phyloP scores from a whole-genome alignment of 2,888 invertebrate genomes.

The Stenodera caucasica region DNA sequence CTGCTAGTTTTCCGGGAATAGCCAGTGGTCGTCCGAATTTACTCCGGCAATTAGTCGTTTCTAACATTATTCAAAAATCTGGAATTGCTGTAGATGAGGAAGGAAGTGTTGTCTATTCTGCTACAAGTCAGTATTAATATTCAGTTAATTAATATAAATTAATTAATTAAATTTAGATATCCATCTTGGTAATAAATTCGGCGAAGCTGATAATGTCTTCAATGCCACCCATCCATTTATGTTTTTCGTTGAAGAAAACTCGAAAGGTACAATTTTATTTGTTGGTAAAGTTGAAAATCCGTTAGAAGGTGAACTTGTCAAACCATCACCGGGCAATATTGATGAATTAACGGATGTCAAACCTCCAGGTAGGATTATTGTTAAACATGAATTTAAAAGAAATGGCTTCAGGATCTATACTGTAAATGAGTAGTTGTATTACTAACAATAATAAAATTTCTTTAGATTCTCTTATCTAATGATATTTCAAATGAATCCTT shows the following conservation, averaged over 20 bases:
- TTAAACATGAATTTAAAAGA: not conserved
- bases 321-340: constrained; percentile 29
- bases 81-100: constrained; percentile 78
- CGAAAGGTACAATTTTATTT: constrained; percentile 72
- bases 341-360: not conserved
- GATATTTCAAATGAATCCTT: no score
- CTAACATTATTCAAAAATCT: constrained; percentile 72
- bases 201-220: constrained; percentile 63
- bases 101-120: constrained; percentile 71
- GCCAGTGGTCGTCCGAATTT: constrained; percentile 57
- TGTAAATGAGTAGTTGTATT: constrained; percentile 2
- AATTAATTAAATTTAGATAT: constrained; percentile 57
- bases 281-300: constrained; percentile 75
- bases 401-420: not conserved
- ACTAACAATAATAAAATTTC: constrained; percentile 5
- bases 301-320: constrained; percentile 42
- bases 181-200: constrained; percentile 73
- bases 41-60: constrained; percentile 59
- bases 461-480: no score
- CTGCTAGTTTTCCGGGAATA: constrained; percentile 71
- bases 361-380: not conserved
- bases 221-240: constrained; percentile 75
- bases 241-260: constrained; percentile 78
- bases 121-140: constrained; percentile 61
- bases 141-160: not conserved